Percentiles rank a stretch among this genome's conserved stretches.
Evolutionary conservation across 2,888 invertebrate genomes (phyloP).

Genomic region (Drymonia ruficornis): DNA sequence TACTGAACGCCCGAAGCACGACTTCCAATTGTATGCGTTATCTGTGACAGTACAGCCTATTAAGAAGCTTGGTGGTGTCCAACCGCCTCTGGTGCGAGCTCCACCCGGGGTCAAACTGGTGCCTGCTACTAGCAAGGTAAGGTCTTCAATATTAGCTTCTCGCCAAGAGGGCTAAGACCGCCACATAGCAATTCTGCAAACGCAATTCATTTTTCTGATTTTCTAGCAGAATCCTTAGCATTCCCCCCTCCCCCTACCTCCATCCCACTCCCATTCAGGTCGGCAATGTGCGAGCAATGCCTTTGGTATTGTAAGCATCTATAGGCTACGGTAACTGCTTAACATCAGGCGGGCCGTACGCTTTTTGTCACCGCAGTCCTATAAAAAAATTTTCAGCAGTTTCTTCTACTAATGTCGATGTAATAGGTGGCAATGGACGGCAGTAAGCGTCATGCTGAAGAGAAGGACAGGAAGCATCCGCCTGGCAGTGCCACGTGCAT

Average conservation of each 20-base stretch:
- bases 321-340: too few species aligned
- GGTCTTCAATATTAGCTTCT: not conserved
- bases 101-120: slow-evolving; percentile 58
- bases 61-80: slow-evolving; percentile 49
- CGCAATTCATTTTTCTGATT: too few species aligned
- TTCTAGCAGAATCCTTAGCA: too few species aligned
- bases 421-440: slow-evolving; percentile 67
- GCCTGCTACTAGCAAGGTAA: slow-evolving; percentile 76
- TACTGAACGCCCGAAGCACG: slow-evolving; percentile 60
- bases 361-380: too few species aligned
- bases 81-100: slow-evolving; percentile 62
- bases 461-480: slow-evolving; percentile 64
- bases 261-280: too few species aligned
- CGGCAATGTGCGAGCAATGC: too few species aligned
- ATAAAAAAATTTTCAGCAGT: too few species aligned
- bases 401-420: not conserved
- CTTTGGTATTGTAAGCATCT: too few species aligned
- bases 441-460: slow-evolving; percentile 55
- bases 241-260: too few species aligned
- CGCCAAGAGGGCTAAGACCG: too few species aligned
- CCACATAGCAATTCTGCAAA: too few species aligned
- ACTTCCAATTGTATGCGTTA: slow-evolving; percentile 72
- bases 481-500: slow-evolving; percentile 68
- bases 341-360: too few species aligned
- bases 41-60: slow-evolving; percentile 62